phyloP scores from a whole-genome alignment of 1,140 invertebrate genomes.

The Cyphomyrmex costatus region DNA sequence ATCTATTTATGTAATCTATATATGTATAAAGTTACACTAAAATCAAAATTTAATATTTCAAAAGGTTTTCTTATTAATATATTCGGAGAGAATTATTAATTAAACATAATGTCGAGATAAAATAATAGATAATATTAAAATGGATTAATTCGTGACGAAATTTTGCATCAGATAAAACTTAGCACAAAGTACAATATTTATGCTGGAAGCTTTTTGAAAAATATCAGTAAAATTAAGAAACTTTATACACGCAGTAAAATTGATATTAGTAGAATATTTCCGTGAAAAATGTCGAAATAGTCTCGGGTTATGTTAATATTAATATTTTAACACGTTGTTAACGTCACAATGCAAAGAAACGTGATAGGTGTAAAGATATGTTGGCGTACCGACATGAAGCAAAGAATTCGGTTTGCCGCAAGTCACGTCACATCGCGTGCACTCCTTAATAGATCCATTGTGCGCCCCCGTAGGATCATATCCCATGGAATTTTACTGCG shows the following conservation, averaged over 20 bases:
- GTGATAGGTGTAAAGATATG: conserved; percentile 70
- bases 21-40: no score
- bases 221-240: background rate
- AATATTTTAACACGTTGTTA: conserved; percentile 61
- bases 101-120: background rate
- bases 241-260: background rate
- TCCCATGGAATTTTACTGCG: conserved; percentile 65
- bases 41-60: no score
- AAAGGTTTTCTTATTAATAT: no score
- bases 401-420: conserved; percentile 62
- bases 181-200: background rate
- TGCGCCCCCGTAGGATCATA: conserved; percentile 18
- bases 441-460: conserved; percentile 65
- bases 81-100: background rate
- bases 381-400: conserved; percentile 26
- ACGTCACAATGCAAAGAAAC: conserved; percentile 54
- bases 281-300: background rate
- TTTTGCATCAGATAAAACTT: background rate
- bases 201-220: background rate
- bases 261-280: conserved; percentile 18
- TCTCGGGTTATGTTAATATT: background rate
- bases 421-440: conserved; percentile 74
- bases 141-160: background rate
- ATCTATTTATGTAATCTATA: no score
- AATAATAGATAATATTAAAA: background rate